Conservation (phyloP, 2,888 invertebrate species). For the Aphrophora alni region DNA sequence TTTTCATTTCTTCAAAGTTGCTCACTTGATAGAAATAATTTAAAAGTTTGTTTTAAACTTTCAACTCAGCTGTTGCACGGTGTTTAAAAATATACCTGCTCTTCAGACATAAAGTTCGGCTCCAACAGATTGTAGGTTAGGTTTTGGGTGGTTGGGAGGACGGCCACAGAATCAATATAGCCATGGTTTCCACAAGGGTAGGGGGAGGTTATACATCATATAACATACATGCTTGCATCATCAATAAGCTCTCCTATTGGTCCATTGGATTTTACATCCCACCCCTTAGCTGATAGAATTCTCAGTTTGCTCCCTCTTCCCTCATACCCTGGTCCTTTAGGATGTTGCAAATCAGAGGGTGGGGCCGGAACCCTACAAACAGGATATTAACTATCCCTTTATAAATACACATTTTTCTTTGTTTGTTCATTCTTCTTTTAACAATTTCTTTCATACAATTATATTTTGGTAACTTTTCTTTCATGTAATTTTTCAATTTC, state of each 20-base stretch:
- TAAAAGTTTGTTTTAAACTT: not conserved
- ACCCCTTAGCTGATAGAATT: constrained; percentile 32
- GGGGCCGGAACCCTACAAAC: not conserved
- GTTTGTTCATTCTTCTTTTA: not conserved
- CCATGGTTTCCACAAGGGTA: constrained; percentile 46
- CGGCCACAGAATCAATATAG: constrained; percentile 43
- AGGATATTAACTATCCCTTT: constrained; percentile 14
- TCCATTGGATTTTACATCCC: constrained; percentile 41
- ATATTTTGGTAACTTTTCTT: not conserved
- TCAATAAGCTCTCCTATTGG: constrained; percentile 49
- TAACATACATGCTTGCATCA: constrained; percentile 48
- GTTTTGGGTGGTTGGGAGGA: constrained; percentile 11
- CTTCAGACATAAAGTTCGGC: too few species aligned
- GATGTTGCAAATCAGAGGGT: constrained; percentile 9
- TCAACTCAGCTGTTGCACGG: not conserved
- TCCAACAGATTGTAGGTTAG: not conserved
- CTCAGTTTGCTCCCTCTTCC: constrained; percentile 9
- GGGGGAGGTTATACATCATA: constrained; percentile 48
- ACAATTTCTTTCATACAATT: not conserved
- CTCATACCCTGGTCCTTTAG: constrained; percentile 2
- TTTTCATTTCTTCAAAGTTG: not conserved
- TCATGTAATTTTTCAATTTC: not conserved
- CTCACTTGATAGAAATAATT: not conserved
- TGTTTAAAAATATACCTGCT: too few species aligned
- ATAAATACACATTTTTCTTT: not conserved